phyloP scores from a whole-genome alignment of 1,140 invertebrate species.

The Hyles vespertilio region DNA sequence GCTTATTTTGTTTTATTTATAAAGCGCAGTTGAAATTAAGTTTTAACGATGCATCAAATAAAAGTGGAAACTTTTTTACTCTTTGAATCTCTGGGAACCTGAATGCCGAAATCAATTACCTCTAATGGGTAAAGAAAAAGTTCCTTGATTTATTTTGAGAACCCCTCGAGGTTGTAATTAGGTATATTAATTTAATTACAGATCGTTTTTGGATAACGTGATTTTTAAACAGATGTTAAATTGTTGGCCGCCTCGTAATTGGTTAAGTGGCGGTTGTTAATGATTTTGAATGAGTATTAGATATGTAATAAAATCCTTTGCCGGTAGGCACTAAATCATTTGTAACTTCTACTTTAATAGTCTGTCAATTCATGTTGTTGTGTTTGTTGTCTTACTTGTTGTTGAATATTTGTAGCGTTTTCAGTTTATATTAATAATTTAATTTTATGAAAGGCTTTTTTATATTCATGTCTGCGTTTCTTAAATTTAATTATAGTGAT shows the following conservation, averaged over 20 bases:
- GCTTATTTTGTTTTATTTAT: constrained; percentile 16
- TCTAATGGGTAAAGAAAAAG: constrained; percentile 44
- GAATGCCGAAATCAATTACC: constrained; percentile 55
- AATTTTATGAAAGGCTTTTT: too few species aligned
- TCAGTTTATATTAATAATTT: too few species aligned
- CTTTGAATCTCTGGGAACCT: constrained; percentile 5
- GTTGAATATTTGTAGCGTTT: too few species aligned
- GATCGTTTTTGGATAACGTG: constrained; percentile 5
- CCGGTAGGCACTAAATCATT: too few species aligned
- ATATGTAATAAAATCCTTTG: too few species aligned
- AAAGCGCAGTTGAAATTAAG: constrained; percentile 13
- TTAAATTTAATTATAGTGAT: too few species aligned
- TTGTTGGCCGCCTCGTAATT: constrained; percentile 15
- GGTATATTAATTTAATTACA: constrained; percentile 40
- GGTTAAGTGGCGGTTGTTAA: constrained; percentile 9
- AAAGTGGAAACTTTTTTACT: constrained; percentile 17
- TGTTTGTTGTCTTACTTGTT: too few species aligned
- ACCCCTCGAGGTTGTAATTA: constrained; percentile 28
- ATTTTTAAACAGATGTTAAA: constrained; percentile 21
- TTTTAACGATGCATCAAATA: constrained; percentile 18
- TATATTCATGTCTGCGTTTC: too few species aligned
- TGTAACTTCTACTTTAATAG: too few species aligned
- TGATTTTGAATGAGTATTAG: neutral
- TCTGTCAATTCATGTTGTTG: too few species aligned
- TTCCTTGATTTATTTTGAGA: constrained; percentile 46